phyloP scores from a whole-genome alignment of 2,888 invertebrate genomes.

The Apamea epomidion region DNA sequence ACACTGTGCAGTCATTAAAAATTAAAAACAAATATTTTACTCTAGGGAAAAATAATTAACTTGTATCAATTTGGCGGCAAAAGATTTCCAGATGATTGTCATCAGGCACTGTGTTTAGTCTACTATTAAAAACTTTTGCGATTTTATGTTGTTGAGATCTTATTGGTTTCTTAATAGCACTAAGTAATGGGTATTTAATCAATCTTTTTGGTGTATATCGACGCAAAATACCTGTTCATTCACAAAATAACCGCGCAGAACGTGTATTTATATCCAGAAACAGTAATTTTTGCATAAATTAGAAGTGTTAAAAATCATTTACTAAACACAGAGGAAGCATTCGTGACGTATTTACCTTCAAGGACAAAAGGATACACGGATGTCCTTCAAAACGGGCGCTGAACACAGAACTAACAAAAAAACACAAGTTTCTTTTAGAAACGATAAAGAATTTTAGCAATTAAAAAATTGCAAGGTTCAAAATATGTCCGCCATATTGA shows the following conservation, averaged over 20 bases:
- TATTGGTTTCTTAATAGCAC: conserved; percentile 10
- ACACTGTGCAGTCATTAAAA: neutral
- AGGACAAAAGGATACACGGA: conserved; percentile 61
- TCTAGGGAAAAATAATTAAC: neutral
- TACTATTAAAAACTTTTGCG: neutral
- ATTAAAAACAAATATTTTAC: neutral
- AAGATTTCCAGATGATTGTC: conserved; percentile 31
- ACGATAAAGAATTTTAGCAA: conserved; percentile 64
- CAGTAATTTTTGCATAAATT: conserved; percentile 69
- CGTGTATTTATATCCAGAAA: conserved; percentile 57
- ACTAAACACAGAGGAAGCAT: conserved; percentile 51
- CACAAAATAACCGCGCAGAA: conserved; percentile 28
- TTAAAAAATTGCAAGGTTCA: conserved; percentile 75
- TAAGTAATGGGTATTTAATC: neutral
- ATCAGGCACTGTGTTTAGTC: conserved; percentile 30
- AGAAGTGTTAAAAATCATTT: conserved; percentile 46
- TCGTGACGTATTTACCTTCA: conserved; percentile 61
- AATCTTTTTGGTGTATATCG: neutral
- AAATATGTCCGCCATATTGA: conserved; percentile 87
- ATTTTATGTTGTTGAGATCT: conserved; percentile 7
- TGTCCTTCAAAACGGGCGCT: conserved; percentile 49
- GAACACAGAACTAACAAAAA: conserved; percentile 50
- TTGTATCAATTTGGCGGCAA: conserved; percentile 53
- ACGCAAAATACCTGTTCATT: conserved; percentile 7
- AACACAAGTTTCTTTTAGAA: conserved; percentile 46